Percentiles rank a stretch among this genome's conserved stretches.
These are phyloP conservation scores for Calliopum simillimum DNA, from an alignment of 2,888 invertebrate species.

Conservation along the genomic window DNA sequence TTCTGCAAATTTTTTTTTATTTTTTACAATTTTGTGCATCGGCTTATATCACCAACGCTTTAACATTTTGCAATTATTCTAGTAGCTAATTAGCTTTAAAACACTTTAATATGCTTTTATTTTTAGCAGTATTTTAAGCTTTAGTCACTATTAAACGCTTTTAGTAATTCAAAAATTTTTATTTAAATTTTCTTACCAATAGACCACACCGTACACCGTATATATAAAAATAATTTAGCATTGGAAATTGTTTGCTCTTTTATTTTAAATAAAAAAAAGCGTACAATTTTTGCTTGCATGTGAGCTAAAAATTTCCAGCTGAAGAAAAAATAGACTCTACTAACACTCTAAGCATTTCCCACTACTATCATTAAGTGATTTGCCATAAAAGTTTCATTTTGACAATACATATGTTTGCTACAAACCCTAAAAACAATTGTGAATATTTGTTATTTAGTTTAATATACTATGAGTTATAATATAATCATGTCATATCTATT, in stretches of 20 bases:
- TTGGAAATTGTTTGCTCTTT: not conserved
- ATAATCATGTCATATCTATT: too few relatives aligned
- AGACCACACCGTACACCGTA: not conserved
- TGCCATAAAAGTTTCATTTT: not conserved
- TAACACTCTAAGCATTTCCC: slow-evolving; percentile 12
- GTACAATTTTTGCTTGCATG: too few relatives aligned
- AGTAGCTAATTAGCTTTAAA: slow-evolving; percentile 1
- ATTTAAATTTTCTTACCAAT: slow-evolving; percentile 23
- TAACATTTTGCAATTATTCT: slow-evolving; percentile 10
- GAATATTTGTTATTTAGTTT: not conserved
- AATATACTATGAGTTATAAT: slow-evolving; percentile 13
- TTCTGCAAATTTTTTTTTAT: slow-evolving; percentile 2
- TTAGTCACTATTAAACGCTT: not conserved
- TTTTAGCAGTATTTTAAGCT: not conserved
- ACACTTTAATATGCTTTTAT: slow-evolving; percentile 16
- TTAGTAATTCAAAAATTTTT: slow-evolving; percentile 6
- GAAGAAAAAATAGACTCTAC: not conserved
- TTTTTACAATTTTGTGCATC: not conserved
- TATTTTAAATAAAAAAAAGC: not conserved
- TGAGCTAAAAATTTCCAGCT: too few relatives aligned
- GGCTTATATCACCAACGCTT: not conserved
- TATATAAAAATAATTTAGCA: not conserved
- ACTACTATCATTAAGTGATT: slow-evolving; percentile 27
- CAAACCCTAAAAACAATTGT: not conserved
- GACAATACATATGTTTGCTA: not conserved